Conservation (phyloP, 2,888 invertebrate species). For the Drosophila neotestacea region DNA sequence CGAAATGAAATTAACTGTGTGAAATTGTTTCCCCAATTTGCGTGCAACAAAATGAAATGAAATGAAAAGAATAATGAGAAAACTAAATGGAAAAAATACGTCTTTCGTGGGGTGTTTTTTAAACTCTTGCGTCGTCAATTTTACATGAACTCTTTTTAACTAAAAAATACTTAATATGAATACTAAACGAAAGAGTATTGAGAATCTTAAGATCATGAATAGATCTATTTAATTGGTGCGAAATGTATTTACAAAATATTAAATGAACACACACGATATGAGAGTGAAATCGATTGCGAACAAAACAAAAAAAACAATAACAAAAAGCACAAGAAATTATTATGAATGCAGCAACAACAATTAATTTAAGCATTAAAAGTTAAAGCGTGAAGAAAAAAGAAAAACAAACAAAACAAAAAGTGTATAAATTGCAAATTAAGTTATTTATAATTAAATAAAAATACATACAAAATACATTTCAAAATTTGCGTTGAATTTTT, state of each 20-base stretch:
- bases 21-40: constrained; percentile 56
- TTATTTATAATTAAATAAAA: constrained; percentile 85
- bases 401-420: constrained; percentile 49
- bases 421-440: constrained; percentile 84
- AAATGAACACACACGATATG: constrained; percentile 32
- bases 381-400: constrained; percentile 60
- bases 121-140: constrained; percentile 67
- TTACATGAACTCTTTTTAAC: constrained; percentile 48
- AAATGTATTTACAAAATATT: constrained; percentile 51
- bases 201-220: constrained; percentile 8
- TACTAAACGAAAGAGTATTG: constrained; percentile 46
- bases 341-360: constrained; percentile 51
- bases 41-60: constrained; percentile 7
- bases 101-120: constrained; percentile 47
- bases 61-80: neutral
- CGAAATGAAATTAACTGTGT: constrained; percentile 67
- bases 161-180: constrained; percentile 38
- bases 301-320: constrained; percentile 32
- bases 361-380: constrained; percentile 64
- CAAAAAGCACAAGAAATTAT: constrained; percentile 71
- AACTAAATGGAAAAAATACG: constrained; percentile 1
- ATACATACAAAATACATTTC: constrained; percentile 75
- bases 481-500: constrained; percentile 23
- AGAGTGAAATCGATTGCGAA: constrained; percentile 57
- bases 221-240: constrained; percentile 30